Conservation (phyloP, 1,140 invertebrate species). For the Drosophila pseudoobscura region DNA sequence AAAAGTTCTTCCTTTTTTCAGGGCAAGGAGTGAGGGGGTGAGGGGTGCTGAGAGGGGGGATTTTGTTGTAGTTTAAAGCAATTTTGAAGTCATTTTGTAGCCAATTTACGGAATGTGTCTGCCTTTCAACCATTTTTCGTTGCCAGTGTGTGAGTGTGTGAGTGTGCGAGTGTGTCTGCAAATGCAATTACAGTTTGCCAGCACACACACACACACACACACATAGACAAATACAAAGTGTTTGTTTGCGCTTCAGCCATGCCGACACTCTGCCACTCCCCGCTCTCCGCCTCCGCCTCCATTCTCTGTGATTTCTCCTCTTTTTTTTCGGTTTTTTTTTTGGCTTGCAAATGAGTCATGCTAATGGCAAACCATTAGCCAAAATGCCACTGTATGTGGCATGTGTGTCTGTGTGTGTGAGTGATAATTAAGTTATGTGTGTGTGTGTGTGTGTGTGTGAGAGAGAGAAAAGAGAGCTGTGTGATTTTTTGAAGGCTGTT, state of each 20-base stretch:
- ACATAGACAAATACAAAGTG: slow-evolving; percentile 19
- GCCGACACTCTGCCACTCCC: slow-evolving; percentile 23
- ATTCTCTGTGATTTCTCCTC: slow-evolving; percentile 8
- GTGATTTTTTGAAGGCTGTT: slow-evolving; percentile 78
- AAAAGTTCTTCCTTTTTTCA: slow-evolving; percentile 45
- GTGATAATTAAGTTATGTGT: slow-evolving; percentile 59
- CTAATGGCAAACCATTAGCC: slow-evolving; percentile 79
- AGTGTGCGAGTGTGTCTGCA: slow-evolving; percentile 40
- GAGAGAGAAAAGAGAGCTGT: slow-evolving; percentile 53
- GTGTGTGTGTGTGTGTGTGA: slow-evolving; percentile 39
- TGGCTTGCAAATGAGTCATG: slow-evolving; percentile 77
- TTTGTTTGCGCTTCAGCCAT: slow-evolving; percentile 58
- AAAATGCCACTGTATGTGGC: slow-evolving; percentile 58
- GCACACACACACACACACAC: slow-evolving; percentile 18
- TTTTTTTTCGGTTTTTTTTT: slow-evolving; percentile 13
- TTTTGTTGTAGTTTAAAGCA: slow-evolving; percentile 72
- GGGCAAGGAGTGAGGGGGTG: too few relatives aligned
- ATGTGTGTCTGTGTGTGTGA: slow-evolving; percentile 34
- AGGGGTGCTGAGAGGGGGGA: too few relatives aligned
- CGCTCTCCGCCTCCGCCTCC: slow-evolving; percentile 9
- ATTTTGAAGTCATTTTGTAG: slow-evolving; percentile 80
- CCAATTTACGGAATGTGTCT: slow-evolving; percentile 73
- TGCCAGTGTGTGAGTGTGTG: slow-evolving; percentile 25
- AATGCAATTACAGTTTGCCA: slow-evolving; percentile 69
- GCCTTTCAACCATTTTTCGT: slow-evolving; percentile 13